phyloP scores from a whole-genome alignment of 2,888 invertebrate species.

The Syrista parreyssii region DNA sequence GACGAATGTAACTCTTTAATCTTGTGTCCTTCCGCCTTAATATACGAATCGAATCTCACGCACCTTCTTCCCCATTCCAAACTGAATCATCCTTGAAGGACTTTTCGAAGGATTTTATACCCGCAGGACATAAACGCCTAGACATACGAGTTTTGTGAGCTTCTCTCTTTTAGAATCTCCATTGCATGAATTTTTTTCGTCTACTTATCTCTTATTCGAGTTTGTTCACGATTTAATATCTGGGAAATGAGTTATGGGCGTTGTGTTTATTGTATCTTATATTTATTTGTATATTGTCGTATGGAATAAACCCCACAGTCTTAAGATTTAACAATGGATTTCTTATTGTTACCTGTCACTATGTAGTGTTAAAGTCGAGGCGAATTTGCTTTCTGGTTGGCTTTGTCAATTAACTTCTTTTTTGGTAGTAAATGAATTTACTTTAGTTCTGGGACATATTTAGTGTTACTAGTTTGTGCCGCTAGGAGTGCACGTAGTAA shows the following conservation, averaged over 20 bases:
- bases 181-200: neutral
- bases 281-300: conserved; percentile 46
- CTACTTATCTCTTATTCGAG: neutral
- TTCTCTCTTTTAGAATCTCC: neutral
- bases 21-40: neutral
- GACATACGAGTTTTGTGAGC: neutral
- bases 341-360: neutral
- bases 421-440: neutral
- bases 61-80: neutral
- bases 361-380: neutral
- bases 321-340: conserved; percentile 14
- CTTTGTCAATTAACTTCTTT: neutral
- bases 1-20: neutral
- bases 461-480: neutral
- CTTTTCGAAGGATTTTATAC: neutral
- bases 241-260: neutral
- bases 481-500: neutral
- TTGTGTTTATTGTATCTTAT: conserved; percentile 9
- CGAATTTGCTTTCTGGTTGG: neutral
- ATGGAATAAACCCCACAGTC: conserved; percentile 43
- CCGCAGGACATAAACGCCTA: neutral
- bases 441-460: neutral
- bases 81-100: neutral
- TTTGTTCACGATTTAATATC: conserved; percentile 25
- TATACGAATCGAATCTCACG: neutral